A percentile compares a stretch with the other conserved stretches of the same genome.
These are phyloP conservation scores for Eupithecia centaureata DNA, from an alignment of 2,888 invertebrate species.

Conservation along the genomic window DNA sequence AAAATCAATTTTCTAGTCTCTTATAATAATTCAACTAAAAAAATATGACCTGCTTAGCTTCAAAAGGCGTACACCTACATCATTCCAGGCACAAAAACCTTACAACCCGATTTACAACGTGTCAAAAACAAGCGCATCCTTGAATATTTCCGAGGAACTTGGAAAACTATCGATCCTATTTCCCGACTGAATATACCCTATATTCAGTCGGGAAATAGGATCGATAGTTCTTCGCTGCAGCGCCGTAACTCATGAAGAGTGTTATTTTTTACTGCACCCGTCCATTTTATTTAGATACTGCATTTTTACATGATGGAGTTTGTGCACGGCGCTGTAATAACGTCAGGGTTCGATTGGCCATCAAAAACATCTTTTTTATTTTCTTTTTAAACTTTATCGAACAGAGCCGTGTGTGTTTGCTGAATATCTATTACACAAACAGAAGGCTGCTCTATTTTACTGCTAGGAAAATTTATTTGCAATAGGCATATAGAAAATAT, in stretches of 20 bases:
- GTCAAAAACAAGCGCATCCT: slow-evolving; percentile 9
- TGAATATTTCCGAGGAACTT: slow-evolving; percentile 8
- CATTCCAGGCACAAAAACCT: neutral
- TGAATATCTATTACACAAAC: neutral
- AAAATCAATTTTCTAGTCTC: neutral
- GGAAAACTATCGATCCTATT: neutral
- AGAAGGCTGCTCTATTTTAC: neutral
- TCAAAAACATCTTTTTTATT: neutral
- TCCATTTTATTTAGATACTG: slow-evolving; percentile 10
- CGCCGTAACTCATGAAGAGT: slow-evolving; percentile 8
- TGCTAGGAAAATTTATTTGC: too few relatives aligned
- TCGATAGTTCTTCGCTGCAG: slow-evolving; percentile 16
- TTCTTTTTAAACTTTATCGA: too few relatives aligned
- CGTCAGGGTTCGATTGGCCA: neutral
- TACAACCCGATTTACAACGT: neutral
- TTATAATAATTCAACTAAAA: neutral
- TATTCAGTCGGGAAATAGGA: slow-evolving; percentile 16
- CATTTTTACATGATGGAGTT: too few relatives aligned
- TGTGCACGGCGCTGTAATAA: neutral
- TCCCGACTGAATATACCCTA: neutral
- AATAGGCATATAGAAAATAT: too few relatives aligned
- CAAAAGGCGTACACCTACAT: neutral
- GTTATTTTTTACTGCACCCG: slow-evolving; percentile 12
- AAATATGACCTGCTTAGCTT: neutral
- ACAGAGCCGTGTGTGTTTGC: neutral